phyloP scores from a whole-genome alignment of 2,113 vertebrate species.

The Nothocercus julius region DNA sequence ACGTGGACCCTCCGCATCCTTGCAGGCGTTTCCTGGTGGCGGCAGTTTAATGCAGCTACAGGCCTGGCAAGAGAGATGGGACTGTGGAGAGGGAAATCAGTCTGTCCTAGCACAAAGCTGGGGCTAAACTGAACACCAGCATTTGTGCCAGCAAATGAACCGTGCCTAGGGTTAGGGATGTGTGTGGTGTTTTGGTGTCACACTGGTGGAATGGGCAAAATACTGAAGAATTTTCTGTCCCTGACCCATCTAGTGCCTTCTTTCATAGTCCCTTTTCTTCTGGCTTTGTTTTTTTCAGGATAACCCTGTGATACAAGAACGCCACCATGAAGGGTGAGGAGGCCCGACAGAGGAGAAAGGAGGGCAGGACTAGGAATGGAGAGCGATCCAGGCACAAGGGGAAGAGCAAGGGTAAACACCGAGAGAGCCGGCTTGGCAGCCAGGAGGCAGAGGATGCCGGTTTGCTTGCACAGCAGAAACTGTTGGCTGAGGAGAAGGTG shows the following conservation, averaged over 20 bases:
- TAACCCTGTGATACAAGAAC: background rate
- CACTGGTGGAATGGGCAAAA: background rate
- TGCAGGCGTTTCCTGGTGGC: accelerated
- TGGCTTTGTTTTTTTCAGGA: slow-evolving; percentile 31
- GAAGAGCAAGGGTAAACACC: slow-evolving; percentile 75
- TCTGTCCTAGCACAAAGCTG: background rate
- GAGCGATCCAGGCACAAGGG: slow-evolving; percentile 69
- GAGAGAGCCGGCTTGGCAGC: slow-evolving; percentile 54
- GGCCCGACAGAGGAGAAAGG: slow-evolving; percentile 82
- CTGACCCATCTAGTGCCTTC: background rate
- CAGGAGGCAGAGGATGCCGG: slow-evolving; percentile 71
- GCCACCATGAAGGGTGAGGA: slow-evolving; percentile 85
- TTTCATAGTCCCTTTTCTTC: background rate
- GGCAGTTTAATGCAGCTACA: accelerated
- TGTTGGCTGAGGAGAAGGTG: slow-evolving; percentile 71
- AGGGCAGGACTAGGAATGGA: slow-evolving; percentile 78
- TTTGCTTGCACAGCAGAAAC: slow-evolving; percentile 51
- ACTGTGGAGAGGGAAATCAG: background rate
- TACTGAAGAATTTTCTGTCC: background rate
- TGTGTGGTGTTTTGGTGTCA: background rate
- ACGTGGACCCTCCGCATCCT: background rate
- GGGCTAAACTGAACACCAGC: background rate
- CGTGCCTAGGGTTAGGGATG: background rate
- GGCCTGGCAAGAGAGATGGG: background rate
- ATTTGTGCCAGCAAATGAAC: background rate